phyloP scores from a whole-genome alignment of 92 coral and sea anemone species.

The Isaurus tuberculatus region DNA sequence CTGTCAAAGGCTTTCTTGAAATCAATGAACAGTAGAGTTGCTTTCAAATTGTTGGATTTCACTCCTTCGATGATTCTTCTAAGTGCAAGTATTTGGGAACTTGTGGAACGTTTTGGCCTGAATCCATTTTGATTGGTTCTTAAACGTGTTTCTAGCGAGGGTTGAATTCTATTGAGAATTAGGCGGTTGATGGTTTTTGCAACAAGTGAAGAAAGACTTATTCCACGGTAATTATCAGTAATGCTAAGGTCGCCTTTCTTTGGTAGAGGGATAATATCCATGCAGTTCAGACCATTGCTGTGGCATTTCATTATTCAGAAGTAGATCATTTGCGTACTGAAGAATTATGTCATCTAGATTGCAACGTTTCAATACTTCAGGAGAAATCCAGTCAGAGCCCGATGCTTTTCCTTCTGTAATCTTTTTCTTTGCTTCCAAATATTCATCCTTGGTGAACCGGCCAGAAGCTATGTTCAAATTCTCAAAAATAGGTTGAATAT shows the following conservation, averaged over 20 bases:
- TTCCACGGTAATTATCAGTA: neutral
- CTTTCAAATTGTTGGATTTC: no score
- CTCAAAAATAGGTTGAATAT: neutral
- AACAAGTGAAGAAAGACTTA: neutral
- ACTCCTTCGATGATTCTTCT: constrained; percentile 13
- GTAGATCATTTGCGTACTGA: neutral
- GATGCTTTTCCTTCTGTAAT: no score
- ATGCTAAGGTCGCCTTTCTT: neutral
- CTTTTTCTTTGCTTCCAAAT: no score
- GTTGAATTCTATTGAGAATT: constrained; percentile 12
- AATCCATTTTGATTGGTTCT: constrained; percentile 43
- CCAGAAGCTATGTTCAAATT: neutral
- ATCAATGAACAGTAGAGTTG: no score
- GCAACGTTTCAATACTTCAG: no score
- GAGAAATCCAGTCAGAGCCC: no score
- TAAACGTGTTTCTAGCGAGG: neutral
- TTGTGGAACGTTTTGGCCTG: constrained; percentile 14
- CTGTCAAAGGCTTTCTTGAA: neutral
- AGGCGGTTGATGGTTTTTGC: neutral
- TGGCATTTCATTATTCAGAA: neutral
- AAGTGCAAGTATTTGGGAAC: constrained; percentile 25
- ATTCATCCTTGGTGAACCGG: neutral
- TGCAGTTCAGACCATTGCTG: neutral
- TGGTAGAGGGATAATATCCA: neutral
- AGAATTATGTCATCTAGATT: neutral